Base-by-base conservation (phyloP, 2,113 vertebrate species). In the Scophthalmus maximus region DNA sequence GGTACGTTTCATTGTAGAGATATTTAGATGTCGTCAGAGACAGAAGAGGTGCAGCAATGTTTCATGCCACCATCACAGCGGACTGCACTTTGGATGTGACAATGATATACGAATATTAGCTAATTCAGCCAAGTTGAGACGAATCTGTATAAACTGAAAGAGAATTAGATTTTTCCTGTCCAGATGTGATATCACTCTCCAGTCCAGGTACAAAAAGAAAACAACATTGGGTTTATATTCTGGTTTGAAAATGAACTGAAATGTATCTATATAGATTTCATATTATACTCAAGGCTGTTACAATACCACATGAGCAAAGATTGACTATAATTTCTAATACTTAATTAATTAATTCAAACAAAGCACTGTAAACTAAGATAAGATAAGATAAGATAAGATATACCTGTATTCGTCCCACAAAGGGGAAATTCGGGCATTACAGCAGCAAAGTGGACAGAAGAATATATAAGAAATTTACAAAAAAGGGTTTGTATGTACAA, bases 31-130 rank as follows among this genome's bases (percentile, higher is more conserved):
- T 14, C 6, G 49, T 9, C 5, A 36, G 29, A 25, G 3, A 38
- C 27, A 36, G 27, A 70, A 18, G 27, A 52, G 44, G 30, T 42
- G 4, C 25, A 44, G 65, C 15, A 34, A 17, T 36, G 72, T 44
- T 29, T 61, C 27, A 58, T 20, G 10, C 15, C 3, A 8, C 20
- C 2, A 2, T 62, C 50, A 59, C 38, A 58, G 27, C n/a, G 27
- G 47, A 34, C 14, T 30, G 23, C 25, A 8, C 11, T 46, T 11
- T 69, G 26, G 11, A 65, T 57, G 56, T 20, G 3, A 26, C 18
- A 32, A 6, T n/a, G 26, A 14, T n/a, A 20, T 9, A 11, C 42
- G 25, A 59, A 29, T 47, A 4, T 56, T 5, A 55, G 22, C 5
- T 1, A 38, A 38, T 5, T 32, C 8, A 40, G 27, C 14, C 38